Percentiles rank a stretch among this genome's conserved stretches.
Conservation (phyloP, 1,140 invertebrate genomes). For the Copidosoma floridanum region DNA sequence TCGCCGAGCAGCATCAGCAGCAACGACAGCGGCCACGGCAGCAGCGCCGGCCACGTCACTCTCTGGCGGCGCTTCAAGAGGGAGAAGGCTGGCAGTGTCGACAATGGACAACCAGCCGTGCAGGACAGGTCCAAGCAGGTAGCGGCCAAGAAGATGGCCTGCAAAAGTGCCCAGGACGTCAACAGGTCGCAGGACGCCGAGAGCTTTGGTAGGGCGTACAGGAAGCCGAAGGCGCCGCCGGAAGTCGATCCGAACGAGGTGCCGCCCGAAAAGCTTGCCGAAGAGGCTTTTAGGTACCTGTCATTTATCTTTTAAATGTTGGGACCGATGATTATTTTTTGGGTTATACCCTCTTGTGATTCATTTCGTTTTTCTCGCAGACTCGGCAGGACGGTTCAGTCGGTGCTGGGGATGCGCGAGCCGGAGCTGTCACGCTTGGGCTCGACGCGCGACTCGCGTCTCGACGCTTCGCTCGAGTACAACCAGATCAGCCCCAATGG, state of each 20-base stretch:
- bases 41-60: too few relatives aligned
- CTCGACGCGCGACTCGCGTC: slow-evolving; percentile 22
- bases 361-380: not conserved
- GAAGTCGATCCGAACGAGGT: slow-evolving; percentile 54
- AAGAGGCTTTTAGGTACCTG: slow-evolving; percentile 63
- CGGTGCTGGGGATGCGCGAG: slow-evolving; percentile 64
- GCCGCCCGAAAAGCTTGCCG: slow-evolving; percentile 65
- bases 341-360: too few relatives aligned
- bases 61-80: too few relatives aligned
- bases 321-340: not conserved
- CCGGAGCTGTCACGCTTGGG: slow-evolving; percentile 60
- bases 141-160: too few relatives aligned
- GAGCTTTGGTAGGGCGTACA: too few relatives aligned
- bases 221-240: slow-evolving; percentile 36
- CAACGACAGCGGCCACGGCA: slow-evolving; percentile 41
- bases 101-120: slow-evolving; percentile 26
- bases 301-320: not conserved
- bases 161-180: slow-evolving; percentile 32
- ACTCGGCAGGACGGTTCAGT: slow-evolving; percentile 66
- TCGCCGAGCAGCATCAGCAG: slow-evolving; percentile 34
- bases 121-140: not conserved
- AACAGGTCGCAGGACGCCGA: slow-evolving; percentile 37
- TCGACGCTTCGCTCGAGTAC: slow-evolving; percentile 17
- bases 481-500: too few relatives aligned
- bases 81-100: too few relatives aligned